Evolutionary conservation across 2,797 vertebrate species (phyloP).

Genomic region (Pipistrellus pygmaeus): DNA sequence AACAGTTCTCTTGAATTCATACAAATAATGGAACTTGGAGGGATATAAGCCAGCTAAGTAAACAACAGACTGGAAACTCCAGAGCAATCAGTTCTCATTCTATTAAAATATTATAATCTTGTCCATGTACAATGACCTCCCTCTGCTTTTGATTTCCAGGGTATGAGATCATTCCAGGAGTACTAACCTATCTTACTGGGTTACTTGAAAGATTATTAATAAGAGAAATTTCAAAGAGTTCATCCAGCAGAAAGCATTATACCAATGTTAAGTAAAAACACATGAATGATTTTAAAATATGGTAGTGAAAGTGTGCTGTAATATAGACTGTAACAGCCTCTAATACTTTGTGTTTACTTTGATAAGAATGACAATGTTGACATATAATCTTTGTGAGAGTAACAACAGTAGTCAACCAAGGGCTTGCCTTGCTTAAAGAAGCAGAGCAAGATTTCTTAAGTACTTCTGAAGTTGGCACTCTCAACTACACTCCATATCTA

Average conservation of each 20-base stretch:
- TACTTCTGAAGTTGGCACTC: neutral
- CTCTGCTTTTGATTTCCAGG: slow-evolving; percentile 10
- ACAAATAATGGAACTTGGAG: slow-evolving; percentile 27
- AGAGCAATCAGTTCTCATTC: slow-evolving; percentile 12
- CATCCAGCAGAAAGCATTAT: neutral
- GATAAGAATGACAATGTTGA: slow-evolving; percentile 29
- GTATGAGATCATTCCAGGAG: neutral
- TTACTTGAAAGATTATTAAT: slow-evolving; percentile 31
- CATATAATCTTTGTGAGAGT: slow-evolving; percentile 23
- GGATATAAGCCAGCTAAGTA: neutral
- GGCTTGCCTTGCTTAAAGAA: slow-evolving; percentile 42
- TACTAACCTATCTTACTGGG: neutral
- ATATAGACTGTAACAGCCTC: neutral
- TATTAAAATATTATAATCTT: slow-evolving; percentile 39
- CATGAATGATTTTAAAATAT: slow-evolving; percentile 12
- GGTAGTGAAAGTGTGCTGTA: neutral
- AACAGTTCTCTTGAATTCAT: slow-evolving; percentile 23
- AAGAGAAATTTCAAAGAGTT: slow-evolving; percentile 6
- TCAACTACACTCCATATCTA: neutral
- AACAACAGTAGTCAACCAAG: slow-evolving; percentile 32
- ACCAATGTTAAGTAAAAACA: slow-evolving; percentile 19
- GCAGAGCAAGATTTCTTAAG: neutral
- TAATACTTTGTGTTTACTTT: slow-evolving; percentile 53
- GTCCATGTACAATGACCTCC: neutral
- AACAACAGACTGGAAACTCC: neutral